phyloP scores from a whole-genome alignment of 2,888 invertebrate genomes.

The Leptinotarsa juncta region DNA sequence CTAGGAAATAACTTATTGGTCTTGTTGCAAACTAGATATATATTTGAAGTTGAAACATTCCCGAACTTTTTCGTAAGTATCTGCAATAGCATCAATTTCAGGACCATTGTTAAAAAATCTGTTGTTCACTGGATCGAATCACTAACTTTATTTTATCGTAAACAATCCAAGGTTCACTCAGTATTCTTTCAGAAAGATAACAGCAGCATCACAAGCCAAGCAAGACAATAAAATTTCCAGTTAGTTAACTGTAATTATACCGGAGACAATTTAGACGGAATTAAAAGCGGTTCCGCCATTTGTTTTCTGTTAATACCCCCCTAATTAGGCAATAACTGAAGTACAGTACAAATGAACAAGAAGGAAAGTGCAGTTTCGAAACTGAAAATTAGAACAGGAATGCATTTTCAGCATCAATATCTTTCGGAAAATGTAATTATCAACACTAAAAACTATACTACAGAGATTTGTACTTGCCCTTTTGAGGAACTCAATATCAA shows the following conservation, averaged over 20 bases:
- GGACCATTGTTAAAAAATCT: not conserved
- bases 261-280: conserved; percentile 49
- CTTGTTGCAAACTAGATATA: no score
- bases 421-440: conserved; percentile 51
- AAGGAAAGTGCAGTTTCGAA: conserved; percentile 50
- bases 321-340: conserved; percentile 52
- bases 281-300: conserved; percentile 50
- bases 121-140: not conserved
- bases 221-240: conserved; percentile 46
- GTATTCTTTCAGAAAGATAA: conserved; percentile 26
- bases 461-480: not conserved
- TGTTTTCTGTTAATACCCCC: conserved; percentile 47
- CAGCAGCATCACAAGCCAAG: conserved; percentile 26
- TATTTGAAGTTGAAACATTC: no score
- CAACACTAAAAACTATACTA: conserved; percentile 45
- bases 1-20: no score
- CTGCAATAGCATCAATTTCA: not conserved
- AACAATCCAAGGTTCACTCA: conserved; percentile 2
- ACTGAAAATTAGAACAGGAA: conserved; percentile 52
- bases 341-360: conserved; percentile 44
- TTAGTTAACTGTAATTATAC: conserved; percentile 48
- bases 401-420: conserved; percentile 53
- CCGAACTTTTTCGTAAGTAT: no score
- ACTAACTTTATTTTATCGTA: not conserved
- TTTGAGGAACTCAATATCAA: not conserved